phyloP scores from a whole-genome alignment of 2,113 vertebrate genomes.

The Eurypyga helias region DNA sequence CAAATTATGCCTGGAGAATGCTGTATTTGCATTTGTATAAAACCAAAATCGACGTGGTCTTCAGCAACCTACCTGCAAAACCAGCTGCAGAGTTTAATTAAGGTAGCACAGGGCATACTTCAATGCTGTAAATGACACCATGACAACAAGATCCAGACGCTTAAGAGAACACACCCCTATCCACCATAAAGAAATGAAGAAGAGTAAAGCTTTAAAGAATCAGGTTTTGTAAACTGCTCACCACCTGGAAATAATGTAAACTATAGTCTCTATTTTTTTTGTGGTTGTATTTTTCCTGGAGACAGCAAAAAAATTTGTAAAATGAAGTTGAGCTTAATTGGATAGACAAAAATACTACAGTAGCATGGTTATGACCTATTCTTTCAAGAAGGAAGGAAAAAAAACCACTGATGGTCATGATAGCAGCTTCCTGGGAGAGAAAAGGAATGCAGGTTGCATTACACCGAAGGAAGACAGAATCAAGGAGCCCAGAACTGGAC shows the following conservation, averaged over 20 bases:
- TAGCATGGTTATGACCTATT: neutral
- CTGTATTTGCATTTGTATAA: neutral
- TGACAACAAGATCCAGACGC: neutral
- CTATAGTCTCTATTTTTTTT: neutral
- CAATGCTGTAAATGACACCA: neutral
- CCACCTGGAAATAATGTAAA: neutral
- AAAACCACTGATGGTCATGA: neutral
- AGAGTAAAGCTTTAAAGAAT: neutral
- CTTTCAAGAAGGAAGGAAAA: neutral
- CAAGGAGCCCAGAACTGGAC: neutral
- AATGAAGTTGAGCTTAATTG: neutral
- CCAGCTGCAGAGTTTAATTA: neutral
- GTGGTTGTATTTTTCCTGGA: neutral
- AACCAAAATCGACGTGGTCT: neutral
- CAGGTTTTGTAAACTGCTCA: neutral
- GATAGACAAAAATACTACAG: neutral
- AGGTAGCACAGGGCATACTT: neutral
- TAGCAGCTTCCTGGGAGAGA: neutral
- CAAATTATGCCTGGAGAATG: neutral
- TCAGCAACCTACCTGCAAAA: neutral
- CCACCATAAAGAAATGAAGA: neutral
- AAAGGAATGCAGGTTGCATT: neutral
- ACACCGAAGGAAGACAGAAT: neutral
- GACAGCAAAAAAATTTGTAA: neutral
- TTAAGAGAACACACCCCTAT: neutral